These are phyloP conservation scores for Dasyurus viverrinus DNA, from an alignment of 2,113 vertebrate species.

Conservation along the genomic window DNA sequence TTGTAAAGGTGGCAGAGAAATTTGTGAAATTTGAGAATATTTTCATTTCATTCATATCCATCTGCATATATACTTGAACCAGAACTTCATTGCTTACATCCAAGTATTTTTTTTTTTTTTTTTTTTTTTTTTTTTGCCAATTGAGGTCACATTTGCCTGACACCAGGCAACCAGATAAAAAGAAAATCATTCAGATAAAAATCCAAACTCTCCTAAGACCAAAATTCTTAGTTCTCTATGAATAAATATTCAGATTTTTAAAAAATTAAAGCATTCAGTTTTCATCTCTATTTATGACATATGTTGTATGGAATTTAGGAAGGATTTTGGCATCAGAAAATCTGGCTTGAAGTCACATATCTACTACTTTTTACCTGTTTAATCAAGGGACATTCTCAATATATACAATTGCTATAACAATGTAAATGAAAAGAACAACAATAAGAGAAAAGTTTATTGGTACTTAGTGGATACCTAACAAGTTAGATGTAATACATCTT, in stretches of 20 bases:
- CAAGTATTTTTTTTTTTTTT: too few species aligned
- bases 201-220: background rate
- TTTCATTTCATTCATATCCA: background rate
- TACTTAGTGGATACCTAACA: background rate
- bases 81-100: conserved; percentile 5
- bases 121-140: background rate
- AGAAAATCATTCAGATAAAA: conserved; percentile 36
- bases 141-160: background rate
- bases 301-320: background rate
- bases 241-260: background rate
- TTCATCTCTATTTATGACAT: background rate
- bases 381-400: background rate
- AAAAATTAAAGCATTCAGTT: background rate
- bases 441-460: background rate
- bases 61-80: background rate
- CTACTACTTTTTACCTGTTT: background rate
- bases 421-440: background rate
- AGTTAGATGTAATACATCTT: too few species aligned
- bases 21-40: background rate
- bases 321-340: background rate
- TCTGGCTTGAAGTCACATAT: background rate
- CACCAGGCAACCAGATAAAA: background rate
- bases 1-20: background rate
- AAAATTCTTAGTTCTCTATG: background rate
- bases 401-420: background rate